phyloP scores from a whole-genome alignment of 2,888 invertebrate species.

The Troides oblongomaculatus region DNA sequence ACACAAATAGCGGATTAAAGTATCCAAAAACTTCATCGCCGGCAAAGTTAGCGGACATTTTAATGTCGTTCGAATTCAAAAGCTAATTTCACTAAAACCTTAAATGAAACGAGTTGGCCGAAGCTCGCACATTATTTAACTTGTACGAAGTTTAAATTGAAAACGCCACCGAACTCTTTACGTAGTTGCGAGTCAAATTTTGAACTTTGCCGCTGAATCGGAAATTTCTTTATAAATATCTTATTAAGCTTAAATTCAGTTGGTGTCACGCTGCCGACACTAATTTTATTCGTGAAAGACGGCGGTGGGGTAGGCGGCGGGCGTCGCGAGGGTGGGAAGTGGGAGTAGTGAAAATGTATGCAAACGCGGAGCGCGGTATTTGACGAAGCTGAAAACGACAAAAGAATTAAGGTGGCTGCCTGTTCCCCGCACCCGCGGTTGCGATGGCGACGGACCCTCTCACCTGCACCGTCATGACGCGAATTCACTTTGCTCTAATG shows the following conservation, averaged over 20 bases:
- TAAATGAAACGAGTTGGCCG: constrained; percentile 77
- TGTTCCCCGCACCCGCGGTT: constrained; percentile 36
- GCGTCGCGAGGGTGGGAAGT: constrained; percentile 38
- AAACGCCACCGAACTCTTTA: constrained; percentile 78
- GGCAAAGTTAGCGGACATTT: constrained; percentile 55
- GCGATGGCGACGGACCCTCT: constrained; percentile 43
- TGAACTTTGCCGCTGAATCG: constrained; percentile 79
- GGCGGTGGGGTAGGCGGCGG: constrained; percentile 53
- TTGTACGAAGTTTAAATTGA: constrained; percentile 79
- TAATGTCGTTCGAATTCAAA: constrained; percentile 74
- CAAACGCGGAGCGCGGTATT: constrained; percentile 76
- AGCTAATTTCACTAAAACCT: constrained; percentile 79
- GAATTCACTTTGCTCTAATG: constrained; percentile 63
- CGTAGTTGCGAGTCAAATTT: constrained; percentile 73
- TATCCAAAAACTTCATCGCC: constrained; percentile 35
- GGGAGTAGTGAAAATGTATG: constrained; percentile 71
- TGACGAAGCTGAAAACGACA: constrained; percentile 77
- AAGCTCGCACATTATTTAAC: constrained; percentile 79
- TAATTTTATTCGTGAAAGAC: constrained; percentile 78
- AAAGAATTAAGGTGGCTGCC: constrained; percentile 68
- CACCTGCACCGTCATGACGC: constrained; percentile 46
- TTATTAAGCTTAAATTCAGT: constrained; percentile 79
- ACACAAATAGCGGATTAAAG: constrained; percentile 10
- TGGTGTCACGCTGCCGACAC: constrained; percentile 79
- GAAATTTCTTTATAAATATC: constrained; percentile 80